Evolutionary conservation across 1,140 invertebrate species (phyloP), one percentile per base, ranked within the genome.

Genomic region (Acromyrmex heyeri): DNA sequence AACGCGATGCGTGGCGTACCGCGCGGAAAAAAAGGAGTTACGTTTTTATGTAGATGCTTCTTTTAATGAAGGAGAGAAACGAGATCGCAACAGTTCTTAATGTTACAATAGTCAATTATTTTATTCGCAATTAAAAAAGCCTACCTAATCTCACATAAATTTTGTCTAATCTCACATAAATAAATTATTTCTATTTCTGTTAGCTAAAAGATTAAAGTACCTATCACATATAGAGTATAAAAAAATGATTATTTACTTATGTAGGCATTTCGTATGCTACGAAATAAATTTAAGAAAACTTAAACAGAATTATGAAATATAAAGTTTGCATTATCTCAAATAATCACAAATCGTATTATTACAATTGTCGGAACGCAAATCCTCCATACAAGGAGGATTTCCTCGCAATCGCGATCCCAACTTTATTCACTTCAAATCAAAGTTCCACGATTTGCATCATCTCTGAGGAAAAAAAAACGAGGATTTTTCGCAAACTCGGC

Each of bases 1-100:
- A 82, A 57, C 34, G 50, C 65, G 38, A 34, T 72, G 34, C 30
- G 65, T n/a, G 16, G 30, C 24, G 24, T 73, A 30, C 38, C 76
- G 77, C 34, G 8, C 48, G 48, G 38, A 38, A 69, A 57, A 69
- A 61, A 38, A 38, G 14, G 10, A 61, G 14, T 61, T 38, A 24
- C 18, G 55, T 61, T 61, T 73, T 83, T 75, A 59, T 75, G 24
- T 61, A 73, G 59, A 83, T 73, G 55, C 69, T 30, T 30, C 57
- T 24, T 10, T 50, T 73, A 83, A 83, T 50, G 57, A 75, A 55
- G n/a, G n/a, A 61, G 24, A 21, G 62, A n/a, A 75, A 44, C 16
- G 38, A 72, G 38, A 73, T 81, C 50, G 5, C 21, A 61, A 30
- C 38, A 73, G n/a, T 61, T 83, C n/a, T 21, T 82, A 59, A 59